Evolutionary conservation across 1,140 invertebrate genomes (phyloP), one percentile per base, ranked within the genome.

Genomic region (Micrasema longulum): DNA sequence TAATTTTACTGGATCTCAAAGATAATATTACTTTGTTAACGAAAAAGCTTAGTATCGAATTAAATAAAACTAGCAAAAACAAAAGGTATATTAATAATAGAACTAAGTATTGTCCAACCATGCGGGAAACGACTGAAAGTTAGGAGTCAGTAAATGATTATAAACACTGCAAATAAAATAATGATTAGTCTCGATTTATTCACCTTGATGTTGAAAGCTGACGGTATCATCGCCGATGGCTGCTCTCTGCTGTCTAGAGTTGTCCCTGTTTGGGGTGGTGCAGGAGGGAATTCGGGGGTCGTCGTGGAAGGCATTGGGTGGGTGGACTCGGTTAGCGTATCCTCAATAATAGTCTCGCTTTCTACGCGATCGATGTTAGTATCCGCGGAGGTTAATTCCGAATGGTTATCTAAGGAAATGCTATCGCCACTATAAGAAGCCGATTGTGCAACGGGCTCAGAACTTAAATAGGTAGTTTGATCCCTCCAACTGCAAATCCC

Each of bases 401-500:
- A 57, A 45, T 69, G 36, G 14, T 35, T 18, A 57, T 36, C n/a
- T 57, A 57, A 5, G 20, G 53, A 31, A 36, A 57, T n/a, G 1
- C 5, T 9, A 9, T 53, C 14, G 53, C 36, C 53, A 18, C 31
- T 38, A 35, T 14, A 14, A 31, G n/a, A 57, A 10, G 31, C 20
- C 5, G 53, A 57, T 16, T 36, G 26, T 14, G 31, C n/a, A n/a
- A 75, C 18, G n/a, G 81, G 82, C 78, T 89, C 88, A 67, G 82
- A 74, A 76, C 87, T 87, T 75, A 94, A 82, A 79, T 94, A 94
- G 53, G 93, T 94, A 81, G 91, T 94, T 79, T 93, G 88, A 80
- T 94, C 93, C 79, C 88, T 89, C 92, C 93, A 95, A 77, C 91
- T 91, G 82, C 91, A 91, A 73, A 93, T 88, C 55, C 92, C 91